These are phyloP conservation scores for Miichthys miiuy DNA, from an alignment of 2,797 vertebrate species.

Conservation along the genomic window DNA sequence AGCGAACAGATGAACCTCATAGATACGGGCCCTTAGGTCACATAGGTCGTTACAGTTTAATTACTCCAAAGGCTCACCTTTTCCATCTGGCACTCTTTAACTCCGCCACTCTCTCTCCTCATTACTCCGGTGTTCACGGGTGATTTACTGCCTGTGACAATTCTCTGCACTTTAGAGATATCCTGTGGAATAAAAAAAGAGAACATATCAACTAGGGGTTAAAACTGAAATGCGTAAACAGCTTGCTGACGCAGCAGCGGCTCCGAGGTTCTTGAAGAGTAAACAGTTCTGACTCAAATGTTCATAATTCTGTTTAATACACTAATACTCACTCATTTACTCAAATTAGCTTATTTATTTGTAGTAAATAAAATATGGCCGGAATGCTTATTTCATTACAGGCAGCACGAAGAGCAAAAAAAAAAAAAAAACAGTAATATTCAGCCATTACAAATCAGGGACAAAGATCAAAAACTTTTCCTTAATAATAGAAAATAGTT, in stretches of 20 bases:
- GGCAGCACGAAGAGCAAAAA: not conserved
- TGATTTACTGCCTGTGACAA: slow-evolving; percentile 82
- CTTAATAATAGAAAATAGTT: not conserved
- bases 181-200: slow-evolving; percentile 74
- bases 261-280: slow-evolving; percentile 2
- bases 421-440: not conserved
- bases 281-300: slow-evolving; percentile 21
- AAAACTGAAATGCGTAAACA: slow-evolving; percentile 15
- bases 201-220: slow-evolving; percentile 36
- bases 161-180: slow-evolving; percentile 86
- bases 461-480: slow-evolving; percentile 12
- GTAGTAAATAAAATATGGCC: slow-evolving; percentile 17
- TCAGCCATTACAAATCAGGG: not conserved
- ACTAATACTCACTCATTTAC: slow-evolving; percentile 17
- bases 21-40: slow-evolving; percentile 69
- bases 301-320: slow-evolving; percentile 14
- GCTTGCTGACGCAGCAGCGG: slow-evolving; percentile 11
- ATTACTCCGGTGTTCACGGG: slow-evolving; percentile 73
- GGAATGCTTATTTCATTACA: slow-evolving; percentile 19
- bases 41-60: slow-evolving; percentile 71
- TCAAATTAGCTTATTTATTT: slow-evolving; percentile 26
- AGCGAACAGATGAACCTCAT: slow-evolving; percentile 67
- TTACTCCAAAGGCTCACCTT: slow-evolving; percentile 82
- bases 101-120: slow-evolving; percentile 79
- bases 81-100: slow-evolving; percentile 85